Evolutionary conservation across 2,888 invertebrate genomes (phyloP), one percentile per base, ranked within the genome.

Genomic region (Venusia cambrica): DNA sequence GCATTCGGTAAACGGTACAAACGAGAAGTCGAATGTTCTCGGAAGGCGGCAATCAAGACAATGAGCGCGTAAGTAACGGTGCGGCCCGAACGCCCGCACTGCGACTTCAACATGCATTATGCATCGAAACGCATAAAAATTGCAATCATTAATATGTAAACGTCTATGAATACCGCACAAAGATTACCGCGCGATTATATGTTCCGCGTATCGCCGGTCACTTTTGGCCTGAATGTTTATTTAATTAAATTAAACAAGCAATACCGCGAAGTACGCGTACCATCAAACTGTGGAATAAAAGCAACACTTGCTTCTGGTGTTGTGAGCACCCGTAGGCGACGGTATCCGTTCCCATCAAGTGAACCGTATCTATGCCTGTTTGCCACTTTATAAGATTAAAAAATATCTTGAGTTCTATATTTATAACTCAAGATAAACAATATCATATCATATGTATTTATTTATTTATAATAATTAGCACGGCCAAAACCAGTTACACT

Each of bases 41-140:
- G 57, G 81, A 81, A 81, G 62, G 62, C 68, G 62, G 74, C 74
- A 75, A 79, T 79, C 77, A 71, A 81, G 66, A 80, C 81, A 80
- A 79, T 81, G 73, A 71, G 71, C 50, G 48, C 38, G 50, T 51
- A 47, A 22, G 66, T 78, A 81, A 80, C 83, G 79, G 83, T 74
- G 70, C 59, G 57, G 42, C 50, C 40, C 37, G 47, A 44, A 45
- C 45, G 53, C 53, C 38, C 28, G 24, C 38, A 4, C 30, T 11
- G 22, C 44, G 39, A 45, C 45, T n/a, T n/a, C n/a, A n/a, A 46
- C 60, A 71, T 71, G 61, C 63, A 74, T 74, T 68, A 80, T 75
- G 67, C 71, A 75, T 68, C 48, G 54, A 52, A 57, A 58, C 53
- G 54, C 61, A 65, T 62, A 67, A 74, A 74, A 71, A 62, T 60